Base-by-base conservation (phyloP, 2,888 invertebrate genomes). In the Epistrophella euchroma region DNA sequence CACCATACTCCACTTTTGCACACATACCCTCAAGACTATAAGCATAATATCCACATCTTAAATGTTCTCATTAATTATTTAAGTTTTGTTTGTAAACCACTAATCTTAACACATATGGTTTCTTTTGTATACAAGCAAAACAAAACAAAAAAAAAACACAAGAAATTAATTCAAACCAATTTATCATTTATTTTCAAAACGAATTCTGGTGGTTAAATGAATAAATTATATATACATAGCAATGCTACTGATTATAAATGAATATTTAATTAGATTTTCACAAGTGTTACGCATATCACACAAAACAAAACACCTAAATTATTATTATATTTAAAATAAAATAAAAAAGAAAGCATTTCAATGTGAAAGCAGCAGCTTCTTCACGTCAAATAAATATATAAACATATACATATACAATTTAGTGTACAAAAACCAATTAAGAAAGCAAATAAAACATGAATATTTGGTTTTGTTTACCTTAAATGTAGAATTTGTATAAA, bases 361-460 rank as follows among this genome's bases (percentile, higher is more conserved):
- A 64, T 19, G 35, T 62, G 32, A 35, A 56, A 32, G 28, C 11
- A 62, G 5, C 50, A 50, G 56, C 70, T 25, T 60, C 56, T 62
- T 72, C 81, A 77, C 56, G 50, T 72, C 64, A 76, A 66, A 72
- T 32, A 32, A 7, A 28, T 5, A 5, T 28, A 32, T 5, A 32
- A 9, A 9, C 9, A 5, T 32, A 32, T 32, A 9, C 9, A 32
- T 1, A 28, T 56, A n/a, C n/a, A n/a, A n/a, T n/a, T n/a, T n/a
- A n/a, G n/a, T n/a, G n/a, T 25, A 58, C 62, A 82, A 76, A 72
- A 76, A 82, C 40, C 64, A 82, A 82, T 82, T 82, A 82, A 72
- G 71, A 72, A 72, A 66, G 43, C 40, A 82, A 82, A 81, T 55
- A 81, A 56, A 74, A 45, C 43, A 74, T 50, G 43, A 68, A 52